These are phyloP conservation scores for Cyprinus carpio DNA, from an alignment of 2,113 vertebrate genomes.

Conservation along the genomic window DNA sequence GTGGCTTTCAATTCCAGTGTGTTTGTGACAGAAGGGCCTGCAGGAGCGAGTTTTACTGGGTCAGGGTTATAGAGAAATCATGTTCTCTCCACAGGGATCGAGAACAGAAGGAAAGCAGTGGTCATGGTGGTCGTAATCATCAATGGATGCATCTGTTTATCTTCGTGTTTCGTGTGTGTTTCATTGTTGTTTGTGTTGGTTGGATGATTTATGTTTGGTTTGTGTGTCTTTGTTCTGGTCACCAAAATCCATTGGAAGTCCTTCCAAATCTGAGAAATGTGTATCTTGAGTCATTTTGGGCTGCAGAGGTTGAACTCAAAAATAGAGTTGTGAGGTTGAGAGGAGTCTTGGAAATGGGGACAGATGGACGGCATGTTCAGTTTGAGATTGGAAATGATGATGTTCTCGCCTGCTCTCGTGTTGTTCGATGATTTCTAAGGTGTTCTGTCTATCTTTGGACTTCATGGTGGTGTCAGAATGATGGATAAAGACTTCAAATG, in stretches of 20 bases:
- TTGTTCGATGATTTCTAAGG: not conserved
- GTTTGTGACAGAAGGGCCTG: not conserved
- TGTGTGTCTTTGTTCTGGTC: not conserved
- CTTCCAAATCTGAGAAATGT: not conserved
- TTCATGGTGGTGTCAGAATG: not conserved
- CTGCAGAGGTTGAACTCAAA: not conserved
- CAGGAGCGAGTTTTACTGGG: not conserved
- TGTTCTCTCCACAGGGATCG: not conserved
- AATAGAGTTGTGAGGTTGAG: not conserved
- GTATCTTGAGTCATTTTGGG: not conserved
- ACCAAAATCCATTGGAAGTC: not conserved
- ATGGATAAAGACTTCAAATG: not conserved
- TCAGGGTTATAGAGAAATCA: not conserved
- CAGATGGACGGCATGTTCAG: not conserved
- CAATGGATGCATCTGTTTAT: not conserved
- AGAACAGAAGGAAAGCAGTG: not conserved
- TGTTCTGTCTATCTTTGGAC: not conserved
- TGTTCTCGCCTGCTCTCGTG: not conserved
- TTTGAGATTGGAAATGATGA: slow-evolving; percentile 3
- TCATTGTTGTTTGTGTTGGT: not conserved
- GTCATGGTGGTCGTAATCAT: not conserved
- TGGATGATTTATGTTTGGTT: not conserved
- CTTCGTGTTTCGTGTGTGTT: not conserved
- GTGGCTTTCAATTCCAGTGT: not conserved
- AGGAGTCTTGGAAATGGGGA: not conserved